Conservation (phyloP, 2,888 invertebrate species). For the Xestia xanthographa region DNA sequence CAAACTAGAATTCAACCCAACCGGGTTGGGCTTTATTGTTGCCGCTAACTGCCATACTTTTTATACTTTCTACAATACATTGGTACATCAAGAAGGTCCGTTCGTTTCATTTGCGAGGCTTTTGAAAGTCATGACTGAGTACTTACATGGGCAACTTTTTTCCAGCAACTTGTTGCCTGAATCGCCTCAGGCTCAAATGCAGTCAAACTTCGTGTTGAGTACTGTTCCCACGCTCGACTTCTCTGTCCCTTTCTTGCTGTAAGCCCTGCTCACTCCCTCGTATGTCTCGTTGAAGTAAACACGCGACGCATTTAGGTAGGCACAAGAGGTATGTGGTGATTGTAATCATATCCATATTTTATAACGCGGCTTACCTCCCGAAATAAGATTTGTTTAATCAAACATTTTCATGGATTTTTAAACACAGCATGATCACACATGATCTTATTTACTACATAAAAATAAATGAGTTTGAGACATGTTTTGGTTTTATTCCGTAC, state of each 20-base stretch:
- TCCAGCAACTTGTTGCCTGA: conserved; percentile 75
- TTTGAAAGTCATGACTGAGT: conserved; percentile 74
- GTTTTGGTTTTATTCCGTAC: neutral
- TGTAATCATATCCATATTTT: conserved; percentile 7
- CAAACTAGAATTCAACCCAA: conserved; percentile 26
- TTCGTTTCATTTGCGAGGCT: conserved; percentile 74
- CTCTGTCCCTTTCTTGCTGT: conserved; percentile 67
- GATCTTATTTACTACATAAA: neutral
- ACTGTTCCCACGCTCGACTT: conserved; percentile 82
- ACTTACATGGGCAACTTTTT: conserved; percentile 74
- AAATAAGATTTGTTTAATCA: conserved; percentile 5
- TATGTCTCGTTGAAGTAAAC: conserved; percentile 60
- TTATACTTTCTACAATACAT: conserved; percentile 45
- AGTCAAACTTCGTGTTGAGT: conserved; percentile 72
- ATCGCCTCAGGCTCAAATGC: conserved; percentile 75
- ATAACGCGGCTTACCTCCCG: neutral
- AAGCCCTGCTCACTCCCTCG: conserved; percentile 60
- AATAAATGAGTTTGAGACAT: neutral
- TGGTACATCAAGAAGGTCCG: conserved; percentile 63
- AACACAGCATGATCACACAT: neutral
- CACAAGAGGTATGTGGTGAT: conserved; percentile 12
- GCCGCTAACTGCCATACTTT: conserved; percentile 21
- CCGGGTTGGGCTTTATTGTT: conserved; percentile 40
- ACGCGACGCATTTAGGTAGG: conserved; percentile 40
- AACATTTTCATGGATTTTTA: neutral